Evolutionary conservation across 2,797 vertebrate genomes (phyloP), one percentile per base, ranked within the genome.

Genomic region (Halcyon badia): DNA sequence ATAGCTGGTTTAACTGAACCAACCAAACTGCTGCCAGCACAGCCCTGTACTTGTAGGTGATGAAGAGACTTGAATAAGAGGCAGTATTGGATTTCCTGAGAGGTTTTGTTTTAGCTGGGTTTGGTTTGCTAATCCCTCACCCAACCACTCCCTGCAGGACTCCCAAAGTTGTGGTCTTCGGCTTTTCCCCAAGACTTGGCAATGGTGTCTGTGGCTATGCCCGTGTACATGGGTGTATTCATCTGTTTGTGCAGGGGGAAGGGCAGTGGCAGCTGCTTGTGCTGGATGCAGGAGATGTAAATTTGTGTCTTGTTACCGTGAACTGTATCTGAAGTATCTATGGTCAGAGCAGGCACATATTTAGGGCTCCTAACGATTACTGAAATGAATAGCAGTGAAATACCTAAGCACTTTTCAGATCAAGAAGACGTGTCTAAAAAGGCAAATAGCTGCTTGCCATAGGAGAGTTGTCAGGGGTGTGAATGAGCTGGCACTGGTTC

Each of bases 21-120:
- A 19, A 57, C 54, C 75, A 37, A 88, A 71, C 76, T 48, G 57
- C 90, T 95, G 42, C 90, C 57, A 93, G 92, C 54, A 6, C 57
- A 75, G 76, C 83, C 76, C 52, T 44, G 68, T 57, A 6, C 83
- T 90, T 44, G 56, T 17, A 71, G 72, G 83, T 71, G 88, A 66
- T 70, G 95, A 77, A 35, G 85, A 78, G 46, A 28, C 64, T 76
- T 21, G 62, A 80, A 60, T 66, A 72, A 90, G 71, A 80, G 35
- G n/a, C 79, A 65, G 72, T 11, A 5, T 15, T 86, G 57, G 41
- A 11, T 89, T 86, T 94, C 69, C 89, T 66, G 90, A 13, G 44
- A 83, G 54, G 68, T 14, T 96, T 89, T 89, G 51, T 80, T 82
- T 76, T 7, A 75, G 70, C 51, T 58, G 57, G 31, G 18, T 21